phyloP scores from a whole-genome alignment of 1,140 invertebrate species.

The Trinorchestia longiramus region DNA sequence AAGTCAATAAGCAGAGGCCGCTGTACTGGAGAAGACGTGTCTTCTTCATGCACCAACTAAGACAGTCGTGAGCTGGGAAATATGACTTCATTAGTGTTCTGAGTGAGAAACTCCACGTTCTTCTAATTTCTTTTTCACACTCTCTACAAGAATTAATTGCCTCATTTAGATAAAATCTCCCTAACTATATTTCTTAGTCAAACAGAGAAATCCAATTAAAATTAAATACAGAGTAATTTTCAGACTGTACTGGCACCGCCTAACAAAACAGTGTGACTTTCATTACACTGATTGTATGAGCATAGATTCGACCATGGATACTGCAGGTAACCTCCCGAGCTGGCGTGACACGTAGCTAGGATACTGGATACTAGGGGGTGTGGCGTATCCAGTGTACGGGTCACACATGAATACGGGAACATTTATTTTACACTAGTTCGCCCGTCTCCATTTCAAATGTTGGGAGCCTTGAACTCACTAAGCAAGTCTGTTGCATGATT shows the following conservation, averaged over 20 bases:
- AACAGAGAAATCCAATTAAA: not conserved
- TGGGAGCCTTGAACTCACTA: not conserved
- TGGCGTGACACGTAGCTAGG: not conserved
- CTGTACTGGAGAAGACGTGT: not conserved
- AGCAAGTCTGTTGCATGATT: too few species aligned
- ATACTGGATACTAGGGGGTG: not conserved
- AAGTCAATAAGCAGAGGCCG: not conserved
- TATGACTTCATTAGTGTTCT: not conserved
- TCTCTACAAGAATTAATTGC: not conserved
- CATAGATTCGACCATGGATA: not conserved
- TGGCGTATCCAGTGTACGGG: not conserved
- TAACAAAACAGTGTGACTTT: not conserved
- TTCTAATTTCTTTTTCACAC: not conserved
- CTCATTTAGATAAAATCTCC: not conserved
- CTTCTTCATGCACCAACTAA: not conserved
- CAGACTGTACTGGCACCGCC: too few species aligned
- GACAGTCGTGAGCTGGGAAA: not conserved
- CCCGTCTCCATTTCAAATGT: not conserved
- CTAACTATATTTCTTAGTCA: not conserved
- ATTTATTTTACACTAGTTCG: not conserved
- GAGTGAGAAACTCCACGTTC: not conserved
- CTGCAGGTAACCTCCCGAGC: not conserved
- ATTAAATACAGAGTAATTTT: too few species aligned
- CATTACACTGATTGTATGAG: not conserved
- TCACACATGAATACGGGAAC: not conserved